Conservation (phyloP, 2,797 vertebrate genomes). For the Sebastes steindachneri region DNA sequence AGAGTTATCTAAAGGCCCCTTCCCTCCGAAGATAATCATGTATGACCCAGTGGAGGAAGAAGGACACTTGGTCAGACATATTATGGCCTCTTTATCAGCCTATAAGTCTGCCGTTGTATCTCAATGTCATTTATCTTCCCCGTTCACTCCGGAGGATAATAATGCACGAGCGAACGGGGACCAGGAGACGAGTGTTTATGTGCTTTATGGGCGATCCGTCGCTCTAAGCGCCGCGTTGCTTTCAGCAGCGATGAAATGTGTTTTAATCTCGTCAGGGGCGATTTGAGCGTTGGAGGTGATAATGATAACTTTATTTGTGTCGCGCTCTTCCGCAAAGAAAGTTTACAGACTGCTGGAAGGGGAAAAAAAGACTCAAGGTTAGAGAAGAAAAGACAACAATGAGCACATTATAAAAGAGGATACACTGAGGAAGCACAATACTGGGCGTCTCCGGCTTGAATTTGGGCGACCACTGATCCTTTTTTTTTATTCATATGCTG, state of each 20-base stretch:
- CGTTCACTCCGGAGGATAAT: conserved; percentile 43
- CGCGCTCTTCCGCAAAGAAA: conserved; percentile 26
- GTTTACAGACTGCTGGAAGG: conserved; percentile 27
- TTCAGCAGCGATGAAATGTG: conserved; percentile 45
- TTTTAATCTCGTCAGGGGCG: conserved; percentile 56
- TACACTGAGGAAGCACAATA: background rate
- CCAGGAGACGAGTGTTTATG: conserved; percentile 33
- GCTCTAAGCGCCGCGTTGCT: conserved; percentile 25
- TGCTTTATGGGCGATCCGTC: conserved; percentile 49
- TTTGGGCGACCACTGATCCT: background rate
- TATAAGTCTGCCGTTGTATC: conserved; percentile 45
- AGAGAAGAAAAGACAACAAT: conserved; percentile 2
- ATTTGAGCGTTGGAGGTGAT: conserved; percentile 37
- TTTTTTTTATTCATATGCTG: conserved; percentile 1
- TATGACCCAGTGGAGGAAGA: conserved; percentile 58
- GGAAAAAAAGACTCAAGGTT: conserved; percentile 33
- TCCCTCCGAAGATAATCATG: conserved; percentile 56
- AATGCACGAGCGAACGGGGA: conserved; percentile 29
- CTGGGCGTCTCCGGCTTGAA: background rate
- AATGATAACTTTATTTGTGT: conserved; percentile 54
- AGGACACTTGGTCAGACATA: conserved; percentile 56
- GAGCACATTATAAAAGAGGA: background rate
- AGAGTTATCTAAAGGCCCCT: conserved; percentile 41
- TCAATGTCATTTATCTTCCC: conserved; percentile 56
- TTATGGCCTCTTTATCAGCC: conserved; percentile 63